Evolutionary conservation across 2,888 invertebrate species (phyloP), one percentile per base, ranked within the genome.

Genomic region (Phaonia tiefii): DNA sequence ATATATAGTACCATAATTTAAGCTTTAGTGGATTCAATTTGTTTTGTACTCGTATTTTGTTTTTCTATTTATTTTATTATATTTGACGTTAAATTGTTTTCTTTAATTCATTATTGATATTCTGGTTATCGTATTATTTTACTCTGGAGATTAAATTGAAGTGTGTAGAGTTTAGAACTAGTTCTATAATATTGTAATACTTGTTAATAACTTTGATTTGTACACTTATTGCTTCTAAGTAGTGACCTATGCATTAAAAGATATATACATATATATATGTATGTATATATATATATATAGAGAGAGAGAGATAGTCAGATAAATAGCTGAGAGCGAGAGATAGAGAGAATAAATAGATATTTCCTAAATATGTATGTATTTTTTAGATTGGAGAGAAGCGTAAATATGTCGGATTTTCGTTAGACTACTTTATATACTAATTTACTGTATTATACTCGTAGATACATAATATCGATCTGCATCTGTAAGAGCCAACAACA

Each of bases 41-140:
- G 71, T 58, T 72, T 82, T 82, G 81, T 82, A 79, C 82, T 79
- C 63, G 42, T 76, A 73, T 76, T 75, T 78, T 76, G 42, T 25
- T 49, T 44, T 25, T 17, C 51, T 46, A 37, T 37, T 51, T 31
- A n/a, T 51, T 11, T 49, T 49, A 22, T 26, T 26, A n/a, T 42
- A n/a, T n/a, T n/a, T n/a, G n/a, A n/a, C n/a, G n/a, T n/a, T n/a
- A n/a, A n/a, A n/a, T n/a, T n/a, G n/a, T n/a, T n/a, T n/a, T n/a
- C n/a, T n/a, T n/a, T n/a, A n/a, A n/a, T n/a, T n/a, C n/a, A n/a
- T 8, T 82, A 79, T 79, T 79, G 46, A 31, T 76, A 73, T 76
- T 75, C 75, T 44, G 58, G 56, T 46, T 25, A n/a, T 26, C 65
- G 49, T 20, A 42, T 66, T 63, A 25, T 31, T 37, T 10, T 58